Evolutionary conservation across 2,888 invertebrate genomes (phyloP), one percentile per base, ranked within the genome.

Genomic region (Macrophya annulata): DNA sequence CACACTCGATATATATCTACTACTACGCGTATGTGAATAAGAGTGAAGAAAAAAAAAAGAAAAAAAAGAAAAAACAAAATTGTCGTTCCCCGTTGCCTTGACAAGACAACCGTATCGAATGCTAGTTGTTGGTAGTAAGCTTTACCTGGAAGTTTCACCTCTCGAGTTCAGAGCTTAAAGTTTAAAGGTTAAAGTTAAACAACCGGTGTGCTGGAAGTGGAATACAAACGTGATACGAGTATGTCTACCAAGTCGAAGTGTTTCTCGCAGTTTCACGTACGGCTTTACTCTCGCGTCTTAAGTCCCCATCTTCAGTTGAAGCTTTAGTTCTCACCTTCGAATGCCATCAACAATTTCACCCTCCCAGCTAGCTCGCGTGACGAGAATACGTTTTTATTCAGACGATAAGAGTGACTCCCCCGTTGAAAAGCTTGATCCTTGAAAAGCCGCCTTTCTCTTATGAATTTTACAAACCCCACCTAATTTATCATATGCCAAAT

Each of bases 241-340:
- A 45, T 45, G 72, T 74, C 43, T 74, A 43, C 72, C 45, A n/a
- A 45, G 72, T 74, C 72, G 10, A 74, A 74, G 72, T 74, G 43
- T 74, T 45, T 74, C 72, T 45, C 45, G 72, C 45, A 43, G 45
- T 45, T 74, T 74, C 72, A 74, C 72, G 72, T 45, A 74, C 72
- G 45, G 72, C 45, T 74, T 43, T 31, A 74, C 72, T 45, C 45
- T 4, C 72, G 43, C 21, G 21, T 74, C 45, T 21, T 74, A 45
- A 74, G 45, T 43, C 31, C 65, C 72, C 37, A 37, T 68, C 68
- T 68, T 68, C 68, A 68, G 37, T 68, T 68, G 37, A 12, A 68
- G 68, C 68, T 37, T 68, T 17, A 68, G 37, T 68, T 68, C 68
- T 68, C 68, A 25, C 68, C 55, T 17, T 1, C 37, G 68, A 25